Evolutionary conservation across 1,140 invertebrate genomes (phyloP).

Genomic region (Hirudo medicinalis): DNA sequence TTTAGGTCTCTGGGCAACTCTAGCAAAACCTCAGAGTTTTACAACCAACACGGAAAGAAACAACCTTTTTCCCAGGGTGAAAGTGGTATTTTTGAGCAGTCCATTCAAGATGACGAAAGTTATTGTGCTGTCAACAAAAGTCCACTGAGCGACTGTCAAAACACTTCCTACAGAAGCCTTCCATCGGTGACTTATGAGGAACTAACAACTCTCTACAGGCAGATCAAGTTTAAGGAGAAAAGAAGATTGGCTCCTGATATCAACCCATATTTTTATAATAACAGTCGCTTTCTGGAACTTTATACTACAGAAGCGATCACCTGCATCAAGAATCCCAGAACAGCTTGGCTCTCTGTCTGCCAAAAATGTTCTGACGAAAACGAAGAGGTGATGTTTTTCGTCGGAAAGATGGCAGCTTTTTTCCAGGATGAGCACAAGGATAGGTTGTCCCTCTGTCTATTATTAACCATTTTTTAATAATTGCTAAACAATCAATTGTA

Average conservation of each 20-base stretch:
- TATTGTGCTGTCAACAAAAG: no score
- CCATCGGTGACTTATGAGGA: no score
- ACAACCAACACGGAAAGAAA: not conserved
- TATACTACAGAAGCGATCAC: no score
- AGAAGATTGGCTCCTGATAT: no score
- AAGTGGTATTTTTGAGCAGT: slow-evolving; percentile 1
- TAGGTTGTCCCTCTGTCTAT: not conserved
- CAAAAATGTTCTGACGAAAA: not conserved
- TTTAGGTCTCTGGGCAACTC: not conserved
- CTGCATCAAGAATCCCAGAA: not conserved
- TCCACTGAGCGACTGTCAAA: no score
- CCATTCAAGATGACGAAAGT: slow-evolving; percentile 1
- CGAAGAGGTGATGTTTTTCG: not conserved
- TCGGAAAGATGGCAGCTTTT: slow-evolving; percentile 3
- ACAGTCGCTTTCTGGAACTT: no score
- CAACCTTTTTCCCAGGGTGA: not conserved
- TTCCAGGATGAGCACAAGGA: not conserved
- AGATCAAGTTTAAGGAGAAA: no score
- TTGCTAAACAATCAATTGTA: no score
- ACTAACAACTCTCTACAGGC: no score
- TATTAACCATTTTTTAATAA: not conserved
- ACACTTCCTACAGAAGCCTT: no score
- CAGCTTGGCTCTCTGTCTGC: not conserved
- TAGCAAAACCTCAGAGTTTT: not conserved
- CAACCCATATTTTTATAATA: no score